Conservation (phyloP, 2,888 invertebrate species). For the Pandemis corylana region DNA sequence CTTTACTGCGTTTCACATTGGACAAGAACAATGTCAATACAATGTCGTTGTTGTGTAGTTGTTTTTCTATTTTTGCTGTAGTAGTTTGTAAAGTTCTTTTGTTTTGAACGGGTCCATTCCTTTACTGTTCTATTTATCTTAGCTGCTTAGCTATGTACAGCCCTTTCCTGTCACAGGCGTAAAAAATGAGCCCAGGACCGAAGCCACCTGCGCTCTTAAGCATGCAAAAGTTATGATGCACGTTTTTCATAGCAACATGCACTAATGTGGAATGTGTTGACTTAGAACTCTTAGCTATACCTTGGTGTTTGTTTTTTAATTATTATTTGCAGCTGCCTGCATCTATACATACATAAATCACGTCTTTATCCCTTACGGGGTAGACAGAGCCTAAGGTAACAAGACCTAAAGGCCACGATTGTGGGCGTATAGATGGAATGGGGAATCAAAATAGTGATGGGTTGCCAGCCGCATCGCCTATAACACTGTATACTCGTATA, state of each 20-base stretch:
- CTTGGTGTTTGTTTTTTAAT: neutral
- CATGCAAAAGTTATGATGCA: slow-evolving; percentile 36
- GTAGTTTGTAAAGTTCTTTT: neutral
- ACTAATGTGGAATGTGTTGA: neutral
- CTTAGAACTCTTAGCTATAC: neutral
- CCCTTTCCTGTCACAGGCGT: slow-evolving; percentile 23
- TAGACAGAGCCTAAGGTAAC: too few relatives aligned
- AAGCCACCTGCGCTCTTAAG: neutral
- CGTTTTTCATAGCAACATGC: slow-evolving; percentile 39
- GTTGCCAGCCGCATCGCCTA: too few relatives aligned
- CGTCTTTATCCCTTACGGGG: too few relatives aligned
- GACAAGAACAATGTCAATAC: too few relatives aligned
- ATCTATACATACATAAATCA: too few relatives aligned
- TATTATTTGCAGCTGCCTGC: slow-evolving; percentile 2
- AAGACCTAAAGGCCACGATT: too few relatives aligned
- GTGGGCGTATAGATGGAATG: too few relatives aligned
- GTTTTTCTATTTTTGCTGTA: too few relatives aligned
- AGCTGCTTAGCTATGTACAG: neutral
- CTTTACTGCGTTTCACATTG: too few relatives aligned
- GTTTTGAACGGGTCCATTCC: neutral
- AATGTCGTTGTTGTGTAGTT: too few relatives aligned
- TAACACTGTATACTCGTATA: too few relatives aligned
- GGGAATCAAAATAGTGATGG: too few relatives aligned
- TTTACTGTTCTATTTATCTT: neutral
- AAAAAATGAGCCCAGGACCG: neutral